Base-by-base conservation (phyloP, 1,140 invertebrate species). In the Ceratoteleas bidentatus region DNA sequence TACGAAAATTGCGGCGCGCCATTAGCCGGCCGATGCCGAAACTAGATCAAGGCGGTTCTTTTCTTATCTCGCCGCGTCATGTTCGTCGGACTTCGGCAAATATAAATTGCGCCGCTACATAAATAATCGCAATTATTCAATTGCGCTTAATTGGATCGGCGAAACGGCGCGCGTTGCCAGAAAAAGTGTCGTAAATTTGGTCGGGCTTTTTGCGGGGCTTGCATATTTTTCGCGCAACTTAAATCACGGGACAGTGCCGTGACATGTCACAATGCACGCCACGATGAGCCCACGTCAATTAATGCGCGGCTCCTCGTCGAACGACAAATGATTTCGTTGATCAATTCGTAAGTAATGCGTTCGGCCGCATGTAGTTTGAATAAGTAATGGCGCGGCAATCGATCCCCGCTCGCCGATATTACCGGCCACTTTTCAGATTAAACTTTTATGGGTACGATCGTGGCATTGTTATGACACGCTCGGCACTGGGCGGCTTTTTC, bases 261-360 rank as follows among this genome's bases (percentile, higher is more conserved):
- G 77, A 74, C 77, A 69, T 69, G 69, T 74, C 77, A 53, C 77
- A 61, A 81, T 74, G 70, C 54, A 43, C 66, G 32, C 32, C 8
- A 43, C 69, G 69, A 80, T 64, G 69, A 73, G 57, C 13, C 62
- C 34, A 3, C 53, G 56, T 79, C 68, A 68, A 73, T 73, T 73
- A 72, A 79, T 61, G 40, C 53, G 45, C 69, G 49, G 52, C 43
- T 45, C 34, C 56, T 68, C 57, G 69, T 32, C 56, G 11, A 58
- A 53, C 64, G 70, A 81, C 70, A 81, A 81, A 74, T 81, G 64
- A 80, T 74, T 57, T 50, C 52, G 69, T 69, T 62, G 77, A 73
- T 73, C 64, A 53, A 61, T 73, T 54, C 24, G 53, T 36, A 65
- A 57, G 14, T 50, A 64, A 69, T 69, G 40, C 34, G 47, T 54